Conservation (phyloP, 2,113 vertebrate species). For the Cyprinus carpio region DNA sequence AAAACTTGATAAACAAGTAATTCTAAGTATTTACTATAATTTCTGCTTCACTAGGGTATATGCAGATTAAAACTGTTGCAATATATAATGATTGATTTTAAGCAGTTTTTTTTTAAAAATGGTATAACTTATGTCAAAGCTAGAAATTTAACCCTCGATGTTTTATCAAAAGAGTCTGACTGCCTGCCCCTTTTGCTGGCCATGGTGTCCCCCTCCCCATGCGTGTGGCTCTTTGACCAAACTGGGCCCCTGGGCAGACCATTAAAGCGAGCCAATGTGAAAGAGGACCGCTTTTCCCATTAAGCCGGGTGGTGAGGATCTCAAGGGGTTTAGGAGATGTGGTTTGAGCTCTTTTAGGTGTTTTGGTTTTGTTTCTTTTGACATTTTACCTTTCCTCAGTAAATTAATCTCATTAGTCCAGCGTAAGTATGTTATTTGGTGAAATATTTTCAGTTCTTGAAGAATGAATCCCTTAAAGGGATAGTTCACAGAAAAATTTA, state of each 20-base stretch:
- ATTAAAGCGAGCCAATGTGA: conserved; percentile 94
- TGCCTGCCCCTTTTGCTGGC: conserved; percentile 96
- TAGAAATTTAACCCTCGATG: conserved; percentile 97
- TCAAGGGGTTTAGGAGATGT: conserved; percentile 95
- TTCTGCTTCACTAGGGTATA: neutral
- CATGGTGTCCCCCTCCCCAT: conserved; percentile 97
- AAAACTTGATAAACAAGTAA: neutral
- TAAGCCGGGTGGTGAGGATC: conserved; percentile 97
- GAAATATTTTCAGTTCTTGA: conserved; percentile 13
- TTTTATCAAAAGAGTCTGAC: conserved; percentile 98
- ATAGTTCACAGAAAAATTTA: neutral
- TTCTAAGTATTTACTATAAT: neutral
- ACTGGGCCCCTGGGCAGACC: conserved; percentile 94
- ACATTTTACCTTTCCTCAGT: conserved; percentile 65
- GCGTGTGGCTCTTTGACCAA: conserved; percentile 93
- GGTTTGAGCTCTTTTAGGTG: conserved; percentile 93
- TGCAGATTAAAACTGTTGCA: conserved; percentile 42
- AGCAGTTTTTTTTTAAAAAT: conserved; percentile 23
- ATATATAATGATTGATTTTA: conserved; percentile 25
- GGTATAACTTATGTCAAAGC: conserved; percentile 78
- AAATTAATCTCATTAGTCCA: conserved; percentile 71
- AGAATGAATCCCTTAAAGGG: neutral
- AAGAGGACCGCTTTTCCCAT: conserved; percentile 90
- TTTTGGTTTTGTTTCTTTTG: conserved; percentile 66
- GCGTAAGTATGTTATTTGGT: conserved; percentile 75